Evolutionary conservation across 92 coral and sea anemone genomes (phyloP).

Genomic region (Bergia puertoricense): DNA sequence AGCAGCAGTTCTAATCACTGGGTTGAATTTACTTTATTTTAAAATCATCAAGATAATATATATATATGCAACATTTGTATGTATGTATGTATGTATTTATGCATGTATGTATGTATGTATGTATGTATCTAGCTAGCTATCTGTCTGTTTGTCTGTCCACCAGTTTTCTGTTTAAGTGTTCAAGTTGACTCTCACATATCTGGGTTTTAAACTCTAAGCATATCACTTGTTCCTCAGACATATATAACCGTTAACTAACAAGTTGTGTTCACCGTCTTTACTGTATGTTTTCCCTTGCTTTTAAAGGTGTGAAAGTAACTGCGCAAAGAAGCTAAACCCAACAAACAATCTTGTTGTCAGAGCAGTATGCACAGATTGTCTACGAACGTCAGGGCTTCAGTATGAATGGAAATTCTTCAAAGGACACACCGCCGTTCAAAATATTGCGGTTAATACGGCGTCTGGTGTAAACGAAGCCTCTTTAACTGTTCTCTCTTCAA

Average conservation of each 20-base stretch:
- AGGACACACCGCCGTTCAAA: constrained; percentile 3
- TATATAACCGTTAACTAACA: neutral
- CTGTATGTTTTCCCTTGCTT: neutral
- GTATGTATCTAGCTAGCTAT: too few species aligned
- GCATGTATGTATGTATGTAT: too few species aligned
- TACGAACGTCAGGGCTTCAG: constrained; percentile 24
- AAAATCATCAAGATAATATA: too few species aligned
- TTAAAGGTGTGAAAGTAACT: constrained; percentile 30
- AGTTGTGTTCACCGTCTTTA: neutral
- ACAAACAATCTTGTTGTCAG: constrained; percentile 5
- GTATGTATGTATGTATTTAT: too few species aligned
- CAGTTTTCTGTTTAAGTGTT: too few species aligned
- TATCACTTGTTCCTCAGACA: neutral
- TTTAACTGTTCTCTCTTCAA: constrained; percentile 3
- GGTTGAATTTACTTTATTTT: too few species aligned
- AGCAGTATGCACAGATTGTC: constrained; percentile 41
- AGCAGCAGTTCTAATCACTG: too few species aligned
- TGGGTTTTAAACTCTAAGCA: neutral
- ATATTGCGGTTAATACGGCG: constrained; percentile 5
- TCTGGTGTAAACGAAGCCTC: constrained; percentile 6
- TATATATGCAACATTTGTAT: too few species aligned
- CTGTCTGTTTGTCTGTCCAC: too few species aligned
- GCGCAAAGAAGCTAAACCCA: constrained; percentile 23
- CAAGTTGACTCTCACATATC: neutral
- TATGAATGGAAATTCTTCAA: constrained; percentile 31